Percentiles rank a stretch among this genome's conserved stretches.
Conservation (phyloP, 2,797 vertebrate species). For the Melanotaenia maccullochi region DNA sequence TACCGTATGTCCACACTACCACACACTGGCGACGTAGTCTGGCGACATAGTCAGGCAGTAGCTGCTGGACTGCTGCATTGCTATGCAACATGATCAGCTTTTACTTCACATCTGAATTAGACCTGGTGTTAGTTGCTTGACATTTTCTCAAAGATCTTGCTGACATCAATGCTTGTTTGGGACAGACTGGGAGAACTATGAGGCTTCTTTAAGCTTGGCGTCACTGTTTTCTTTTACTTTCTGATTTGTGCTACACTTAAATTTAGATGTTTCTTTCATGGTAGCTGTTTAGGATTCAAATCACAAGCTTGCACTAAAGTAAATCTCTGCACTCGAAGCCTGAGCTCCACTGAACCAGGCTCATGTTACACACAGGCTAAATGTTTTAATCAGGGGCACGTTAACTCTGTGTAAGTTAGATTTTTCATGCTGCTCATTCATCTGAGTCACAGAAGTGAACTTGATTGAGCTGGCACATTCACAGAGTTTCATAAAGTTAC, state of each 20-base stretch:
- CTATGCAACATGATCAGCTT: slow-evolving; percentile 16
- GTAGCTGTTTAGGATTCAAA: slow-evolving; percentile 30
- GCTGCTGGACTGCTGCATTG: slow-evolving; percentile 21
- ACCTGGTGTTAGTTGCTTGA: slow-evolving; percentile 35
- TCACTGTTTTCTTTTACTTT: neutral
- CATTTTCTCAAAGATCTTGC: slow-evolving; percentile 35
- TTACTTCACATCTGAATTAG: slow-evolving; percentile 10
- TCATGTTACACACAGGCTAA: neutral
- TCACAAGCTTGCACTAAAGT: slow-evolving; percentile 7
- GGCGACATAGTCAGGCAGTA: neutral
- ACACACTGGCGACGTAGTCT: slow-evolving; percentile 18
- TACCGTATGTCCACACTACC: slow-evolving; percentile 44
- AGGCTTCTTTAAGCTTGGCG: slow-evolving; percentile 3
- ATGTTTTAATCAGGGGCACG: neutral
- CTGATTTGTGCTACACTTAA: slow-evolving; percentile 13
- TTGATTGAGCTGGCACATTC: neutral
- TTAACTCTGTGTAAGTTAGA: neutral
- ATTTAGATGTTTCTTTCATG: slow-evolving; percentile 7
- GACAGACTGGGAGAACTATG: neutral
- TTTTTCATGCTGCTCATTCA: slow-evolving; percentile 6
- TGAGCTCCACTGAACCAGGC: neutral
- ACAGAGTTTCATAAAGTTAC: neutral
- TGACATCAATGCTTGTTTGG: slow-evolving; percentile 25
- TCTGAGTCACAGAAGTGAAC: neutral
- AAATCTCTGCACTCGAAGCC: slow-evolving; percentile 1